Evolutionary conservation across 2,888 invertebrate genomes (phyloP).

Genomic region (Drosophila tanythrix): DNA sequence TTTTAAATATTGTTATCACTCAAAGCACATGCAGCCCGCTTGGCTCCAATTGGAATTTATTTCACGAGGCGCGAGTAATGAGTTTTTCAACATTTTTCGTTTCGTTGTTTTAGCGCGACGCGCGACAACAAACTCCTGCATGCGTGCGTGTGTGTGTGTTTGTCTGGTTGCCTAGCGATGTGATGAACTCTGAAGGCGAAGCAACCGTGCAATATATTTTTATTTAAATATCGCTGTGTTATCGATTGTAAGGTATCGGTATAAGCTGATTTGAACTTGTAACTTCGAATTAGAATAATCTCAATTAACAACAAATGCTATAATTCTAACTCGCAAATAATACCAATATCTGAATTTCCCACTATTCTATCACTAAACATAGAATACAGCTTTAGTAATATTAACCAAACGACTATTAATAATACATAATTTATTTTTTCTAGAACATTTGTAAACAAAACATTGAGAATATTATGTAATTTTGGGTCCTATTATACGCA

Average conservation of each 20-base stretch:
- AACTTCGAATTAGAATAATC: not conserved
- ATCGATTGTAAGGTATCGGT: conserved; percentile 32
- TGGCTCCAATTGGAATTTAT: conserved; percentile 49
- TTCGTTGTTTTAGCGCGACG: conserved; percentile 66
- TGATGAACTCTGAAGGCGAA: conserved; percentile 4
- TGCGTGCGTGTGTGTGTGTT: conserved; percentile 38
- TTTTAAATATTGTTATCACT: conserved; percentile 20
- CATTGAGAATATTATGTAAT: conserved; percentile 56
- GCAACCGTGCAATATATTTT: conserved; percentile 7
- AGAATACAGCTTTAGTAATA: not conserved
- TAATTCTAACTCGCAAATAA: not conserved
- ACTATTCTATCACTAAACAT: not conserved
- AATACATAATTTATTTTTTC: not conserved
- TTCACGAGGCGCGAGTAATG: conserved; percentile 34
- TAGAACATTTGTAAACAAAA: not conserved
- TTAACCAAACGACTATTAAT: not conserved
- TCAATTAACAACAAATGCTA: too few species aligned
- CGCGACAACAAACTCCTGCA: conserved; percentile 67
- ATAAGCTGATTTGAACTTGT: conserved; percentile 1
- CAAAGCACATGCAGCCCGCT: conserved; percentile 23
- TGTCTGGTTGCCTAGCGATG: conserved; percentile 56
- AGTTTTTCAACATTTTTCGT: conserved; percentile 61
- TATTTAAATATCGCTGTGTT: not conserved
- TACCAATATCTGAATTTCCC: not conserved
- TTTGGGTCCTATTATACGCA: conserved; percentile 87